phyloP scores from a whole-genome alignment of 2,888 invertebrate species.

The Sussaba pulchella region DNA sequence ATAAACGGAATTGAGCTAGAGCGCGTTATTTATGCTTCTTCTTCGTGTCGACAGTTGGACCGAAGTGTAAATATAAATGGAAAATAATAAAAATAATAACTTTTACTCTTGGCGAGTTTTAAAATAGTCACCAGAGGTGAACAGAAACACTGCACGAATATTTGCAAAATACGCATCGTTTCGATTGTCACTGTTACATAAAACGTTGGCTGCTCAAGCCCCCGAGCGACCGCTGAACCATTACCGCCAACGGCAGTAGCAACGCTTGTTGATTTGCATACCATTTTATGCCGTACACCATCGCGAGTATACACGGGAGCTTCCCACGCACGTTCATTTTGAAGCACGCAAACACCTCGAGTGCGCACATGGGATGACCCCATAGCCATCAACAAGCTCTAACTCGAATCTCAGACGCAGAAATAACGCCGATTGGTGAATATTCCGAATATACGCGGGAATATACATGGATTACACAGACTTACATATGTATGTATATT shows the following conservation, averaged over 20 bases:
- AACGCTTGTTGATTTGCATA: slow-evolving; percentile 58
- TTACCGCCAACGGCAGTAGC: not conserved
- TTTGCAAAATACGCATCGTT: slow-evolving; percentile 25
- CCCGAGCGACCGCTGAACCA: slow-evolving; percentile 44
- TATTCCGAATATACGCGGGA: not conserved
- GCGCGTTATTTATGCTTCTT: too few relatives aligned
- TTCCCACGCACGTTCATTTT: slow-evolving; percentile 18
- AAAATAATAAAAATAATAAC: slow-evolving; percentile 8
- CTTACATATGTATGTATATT: not conserved
- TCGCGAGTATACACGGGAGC: slow-evolving; percentile 10
- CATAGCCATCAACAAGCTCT: slow-evolving; percentile 19
- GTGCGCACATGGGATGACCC: not conserved
- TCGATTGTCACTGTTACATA: slow-evolving; percentile 38
- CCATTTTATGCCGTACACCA: slow-evolving; percentile 46
- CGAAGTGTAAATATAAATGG: slow-evolving; percentile 1
- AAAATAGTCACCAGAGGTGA: not conserved
- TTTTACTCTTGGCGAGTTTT: slow-evolving; percentile 1
- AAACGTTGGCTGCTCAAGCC: not conserved
- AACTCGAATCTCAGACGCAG: slow-evolving; percentile 29
- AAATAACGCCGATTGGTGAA: slow-evolving; percentile 35
- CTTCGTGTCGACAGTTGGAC: not conserved
- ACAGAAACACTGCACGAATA: slow-evolving; percentile 25
- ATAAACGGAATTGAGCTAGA: too few relatives aligned
- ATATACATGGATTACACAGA: slow-evolving; percentile 11
- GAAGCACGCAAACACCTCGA: slow-evolving; percentile 24